phyloP scores from a whole-genome alignment of 1,140 invertebrate genomes.

The Bombus impatiens region DNA sequence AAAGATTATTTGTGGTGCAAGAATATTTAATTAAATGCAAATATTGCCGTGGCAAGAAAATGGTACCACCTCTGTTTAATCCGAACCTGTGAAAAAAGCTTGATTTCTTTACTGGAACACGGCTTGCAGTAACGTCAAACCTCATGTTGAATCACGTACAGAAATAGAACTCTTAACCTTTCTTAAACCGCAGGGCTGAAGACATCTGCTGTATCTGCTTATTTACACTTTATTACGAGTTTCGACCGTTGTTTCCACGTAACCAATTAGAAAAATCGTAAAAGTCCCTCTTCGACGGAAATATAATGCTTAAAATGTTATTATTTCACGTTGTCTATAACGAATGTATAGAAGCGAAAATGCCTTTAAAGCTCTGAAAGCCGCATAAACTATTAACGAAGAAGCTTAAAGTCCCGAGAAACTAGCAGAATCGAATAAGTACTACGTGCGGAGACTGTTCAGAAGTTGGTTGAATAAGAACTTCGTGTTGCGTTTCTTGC shows the following conservation, averaged over 20 bases:
- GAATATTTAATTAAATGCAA: background rate
- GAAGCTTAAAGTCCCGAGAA: background rate
- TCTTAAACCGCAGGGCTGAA: background rate
- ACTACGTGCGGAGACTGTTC: background rate
- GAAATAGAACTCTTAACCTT: constrained; percentile 1
- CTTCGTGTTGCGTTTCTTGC: background rate
- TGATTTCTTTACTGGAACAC: background rate
- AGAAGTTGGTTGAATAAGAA: background rate
- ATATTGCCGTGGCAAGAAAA: background rate
- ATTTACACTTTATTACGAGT: background rate
- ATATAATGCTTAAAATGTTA: background rate
- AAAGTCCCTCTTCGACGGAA: background rate
- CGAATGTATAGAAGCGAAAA: background rate
- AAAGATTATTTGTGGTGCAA: background rate
- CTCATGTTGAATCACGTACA: background rate
- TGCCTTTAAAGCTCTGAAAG: background rate
- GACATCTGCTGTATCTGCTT: background rate
- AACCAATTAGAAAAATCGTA: background rate
- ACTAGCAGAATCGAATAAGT: background rate
- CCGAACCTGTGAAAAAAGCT: background rate
- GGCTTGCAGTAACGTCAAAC: background rate
- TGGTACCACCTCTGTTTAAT: background rate
- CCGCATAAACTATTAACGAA: constrained; percentile 13
- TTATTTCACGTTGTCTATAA: background rate
- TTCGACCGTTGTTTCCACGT: background rate